These are phyloP conservation scores for Drosophila mercatorum DNA, from an alignment of 2,888 invertebrate species.

Conservation along the genomic window DNA sequence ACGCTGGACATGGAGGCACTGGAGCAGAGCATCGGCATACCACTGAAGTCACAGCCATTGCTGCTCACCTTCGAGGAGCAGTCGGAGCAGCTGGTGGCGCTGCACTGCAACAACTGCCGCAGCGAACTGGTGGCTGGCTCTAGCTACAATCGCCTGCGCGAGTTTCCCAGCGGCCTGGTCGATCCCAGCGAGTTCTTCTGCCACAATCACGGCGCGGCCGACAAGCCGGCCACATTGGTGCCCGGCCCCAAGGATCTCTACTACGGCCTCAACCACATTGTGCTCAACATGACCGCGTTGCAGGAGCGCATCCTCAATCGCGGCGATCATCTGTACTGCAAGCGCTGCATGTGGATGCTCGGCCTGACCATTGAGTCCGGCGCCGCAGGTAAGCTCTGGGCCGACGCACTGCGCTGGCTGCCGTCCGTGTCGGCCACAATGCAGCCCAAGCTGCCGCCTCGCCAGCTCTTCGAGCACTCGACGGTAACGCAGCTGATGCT, in stretches of 20 bases:
- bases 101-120: constrained; percentile 73
- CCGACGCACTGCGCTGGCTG: constrained; percentile 67
- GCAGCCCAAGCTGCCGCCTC: background rate
- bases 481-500: constrained; percentile 55
- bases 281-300: constrained; percentile 55
- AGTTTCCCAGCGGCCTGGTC: constrained; percentile 80
- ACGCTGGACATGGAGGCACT: constrained; percentile 47
- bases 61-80: constrained; percentile 52
- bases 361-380: constrained; percentile 67
- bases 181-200: constrained; percentile 83
- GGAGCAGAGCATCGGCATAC: constrained; percentile 18
- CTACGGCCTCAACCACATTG: constrained; percentile 80
- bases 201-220: constrained; percentile 59
- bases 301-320: constrained; percentile 39
- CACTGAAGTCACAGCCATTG: constrained; percentile 30
- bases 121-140: constrained; percentile 41
- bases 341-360: constrained; percentile 72
- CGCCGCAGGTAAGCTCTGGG: constrained; percentile 79
- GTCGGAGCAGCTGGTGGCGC: constrained; percentile 17
- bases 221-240: constrained; percentile 52
- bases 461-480: constrained; percentile 50
- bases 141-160: constrained; percentile 69
- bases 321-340: constrained; percentile 71
- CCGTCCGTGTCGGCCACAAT: background rate
- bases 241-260: constrained; percentile 72